Percentiles rank a stretch among this genome's conserved stretches.
These are phyloP conservation scores for Protobothrops flavoviridis DNA, from an alignment of 2,113 vertebrate species.

Conservation along the genomic window DNA sequence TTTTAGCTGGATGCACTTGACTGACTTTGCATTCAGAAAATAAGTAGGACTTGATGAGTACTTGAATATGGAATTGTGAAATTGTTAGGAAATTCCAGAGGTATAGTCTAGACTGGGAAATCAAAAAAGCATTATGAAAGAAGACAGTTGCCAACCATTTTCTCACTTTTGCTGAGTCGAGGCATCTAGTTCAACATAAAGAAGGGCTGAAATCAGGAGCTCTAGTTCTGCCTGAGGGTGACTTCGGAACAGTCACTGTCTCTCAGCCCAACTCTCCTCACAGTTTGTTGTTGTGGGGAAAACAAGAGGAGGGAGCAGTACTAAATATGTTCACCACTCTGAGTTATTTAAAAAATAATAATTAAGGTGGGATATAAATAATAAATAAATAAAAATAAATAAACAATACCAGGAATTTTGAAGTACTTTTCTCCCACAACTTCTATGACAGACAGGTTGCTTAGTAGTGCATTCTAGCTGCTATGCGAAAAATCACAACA, in stretches of 20 bases:
- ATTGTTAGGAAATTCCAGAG: neutral
- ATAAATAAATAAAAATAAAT: neutral
- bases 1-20: neutral
- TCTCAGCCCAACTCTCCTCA: neutral
- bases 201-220: neutral
- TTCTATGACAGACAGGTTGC: neutral
- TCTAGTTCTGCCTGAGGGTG: neutral
- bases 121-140: neutral
- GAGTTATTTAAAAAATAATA: neutral
- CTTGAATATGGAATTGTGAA: neutral
- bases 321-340: neutral
- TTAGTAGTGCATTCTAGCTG: neutral
- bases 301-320: neutral
- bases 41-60: neutral
- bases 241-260: neutral
- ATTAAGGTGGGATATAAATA: neutral
- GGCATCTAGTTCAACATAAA: neutral
- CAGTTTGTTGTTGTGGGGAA: neutral
- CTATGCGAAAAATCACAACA: neutral
- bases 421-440: neutral
- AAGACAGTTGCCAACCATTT: neutral
- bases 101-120: neutral
- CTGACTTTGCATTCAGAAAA: neutral
- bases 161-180: neutral
- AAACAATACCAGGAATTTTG: neutral